Conservation (phyloP, 2,113 vertebrate genomes). For the Corynorhinus townsendii region DNA sequence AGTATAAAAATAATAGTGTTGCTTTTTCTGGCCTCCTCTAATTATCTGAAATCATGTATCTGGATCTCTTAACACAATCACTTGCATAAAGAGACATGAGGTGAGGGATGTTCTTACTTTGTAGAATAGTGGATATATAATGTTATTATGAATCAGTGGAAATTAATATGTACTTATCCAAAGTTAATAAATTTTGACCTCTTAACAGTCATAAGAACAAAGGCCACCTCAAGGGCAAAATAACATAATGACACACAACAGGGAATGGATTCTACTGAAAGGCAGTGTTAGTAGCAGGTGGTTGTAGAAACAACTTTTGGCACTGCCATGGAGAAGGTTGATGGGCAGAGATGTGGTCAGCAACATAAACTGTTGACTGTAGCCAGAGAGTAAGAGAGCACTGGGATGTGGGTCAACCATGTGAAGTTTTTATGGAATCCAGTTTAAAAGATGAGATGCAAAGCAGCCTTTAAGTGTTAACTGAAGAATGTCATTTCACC, state of each 20-base stretch:
- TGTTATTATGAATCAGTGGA: neutral
- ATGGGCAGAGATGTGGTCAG: neutral
- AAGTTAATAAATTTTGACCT: neutral
- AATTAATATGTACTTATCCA: neutral
- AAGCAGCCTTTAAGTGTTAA: neutral
- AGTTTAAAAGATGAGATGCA: neutral
- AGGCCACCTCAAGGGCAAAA: neutral
- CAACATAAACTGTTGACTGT: neutral
- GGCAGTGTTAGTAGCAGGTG: neutral
- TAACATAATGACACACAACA: neutral
- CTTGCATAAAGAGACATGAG: neutral
- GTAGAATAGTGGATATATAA: neutral
- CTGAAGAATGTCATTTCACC: neutral
- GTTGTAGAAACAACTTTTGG: neutral
- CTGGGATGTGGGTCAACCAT: neutral
- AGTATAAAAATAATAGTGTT: neutral
- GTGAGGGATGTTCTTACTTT: neutral
- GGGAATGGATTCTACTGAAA: neutral
- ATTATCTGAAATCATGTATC: neutral
- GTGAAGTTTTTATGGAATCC: neutral
- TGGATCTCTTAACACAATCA: neutral
- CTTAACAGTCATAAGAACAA: neutral
- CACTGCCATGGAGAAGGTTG: neutral
- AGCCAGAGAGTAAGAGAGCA: neutral
- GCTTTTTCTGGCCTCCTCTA: neutral